Evolutionary conservation across 2,888 invertebrate genomes (phyloP).

Genomic region (Leptarthrus brevirostris): DNA sequence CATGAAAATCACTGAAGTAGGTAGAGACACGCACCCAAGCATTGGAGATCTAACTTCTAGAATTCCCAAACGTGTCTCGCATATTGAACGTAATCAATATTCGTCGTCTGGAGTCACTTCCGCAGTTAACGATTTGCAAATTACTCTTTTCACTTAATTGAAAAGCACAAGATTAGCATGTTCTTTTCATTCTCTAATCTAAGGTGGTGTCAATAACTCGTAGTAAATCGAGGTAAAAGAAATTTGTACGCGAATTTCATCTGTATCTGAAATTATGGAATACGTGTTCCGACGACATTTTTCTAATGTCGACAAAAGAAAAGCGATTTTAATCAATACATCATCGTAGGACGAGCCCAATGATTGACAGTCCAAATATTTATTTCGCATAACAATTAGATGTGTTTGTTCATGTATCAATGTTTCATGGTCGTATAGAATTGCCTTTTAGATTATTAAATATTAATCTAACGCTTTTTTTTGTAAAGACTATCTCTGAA

Average conservation of each 20-base stretch:
- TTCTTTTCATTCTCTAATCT: not conserved
- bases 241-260: not conserved
- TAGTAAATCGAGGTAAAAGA: not conserved
- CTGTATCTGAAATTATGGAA: not conserved
- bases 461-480: too few relatives aligned
- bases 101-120: not conserved
- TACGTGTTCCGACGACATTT: not conserved
- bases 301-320: not conserved
- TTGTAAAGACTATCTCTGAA: too few relatives aligned
- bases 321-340: too few relatives aligned
- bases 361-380: constrained; percentile 54
- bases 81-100: not conserved
- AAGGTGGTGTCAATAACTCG: not conserved
- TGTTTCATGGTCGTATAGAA: too few relatives aligned
- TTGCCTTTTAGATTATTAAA: too few relatives aligned
- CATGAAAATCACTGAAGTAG: too few relatives aligned
- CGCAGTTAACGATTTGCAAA: not conserved
- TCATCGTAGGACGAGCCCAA: not conserved
- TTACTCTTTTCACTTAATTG: not conserved
- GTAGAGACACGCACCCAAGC: too few relatives aligned
- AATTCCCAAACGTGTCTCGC: not conserved
- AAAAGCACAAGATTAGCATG: not conserved
- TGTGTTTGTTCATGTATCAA: too few relatives aligned
- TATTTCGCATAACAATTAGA: constrained; percentile 21
- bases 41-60: too few relatives aligned